Conservation (phyloP, 2,113 vertebrate genomes). For the Varanus salvator region DNA sequence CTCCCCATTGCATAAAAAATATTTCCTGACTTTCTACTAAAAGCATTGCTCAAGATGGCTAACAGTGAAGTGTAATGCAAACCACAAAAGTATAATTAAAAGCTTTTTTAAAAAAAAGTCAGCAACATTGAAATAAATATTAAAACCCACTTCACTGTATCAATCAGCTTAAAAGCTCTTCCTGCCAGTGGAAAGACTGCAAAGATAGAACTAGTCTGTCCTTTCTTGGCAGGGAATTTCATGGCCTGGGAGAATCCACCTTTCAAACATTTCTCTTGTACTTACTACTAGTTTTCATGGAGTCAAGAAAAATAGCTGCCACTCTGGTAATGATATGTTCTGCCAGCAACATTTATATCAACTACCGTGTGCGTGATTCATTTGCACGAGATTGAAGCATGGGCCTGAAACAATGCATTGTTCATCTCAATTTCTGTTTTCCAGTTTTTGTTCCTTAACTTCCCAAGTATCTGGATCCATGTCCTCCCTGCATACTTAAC, state of each 20-base stretch:
- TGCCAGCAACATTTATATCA: neutral
- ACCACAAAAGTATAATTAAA: neutral
- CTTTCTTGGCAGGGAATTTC: neutral
- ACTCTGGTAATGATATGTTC: neutral
- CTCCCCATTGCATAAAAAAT: neutral
- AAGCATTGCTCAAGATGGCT: neutral
- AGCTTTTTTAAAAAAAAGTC: neutral
- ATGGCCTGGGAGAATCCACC: too few species aligned
- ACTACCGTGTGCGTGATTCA: neutral
- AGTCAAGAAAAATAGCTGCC: neutral
- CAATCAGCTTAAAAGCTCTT: neutral
- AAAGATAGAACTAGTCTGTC: neutral
- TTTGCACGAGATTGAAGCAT: neutral
- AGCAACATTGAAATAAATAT: neutral
- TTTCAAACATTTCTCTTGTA: neutral
- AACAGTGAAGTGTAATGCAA: neutral
- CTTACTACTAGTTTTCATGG: neutral
- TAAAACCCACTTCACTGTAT: too few species aligned
- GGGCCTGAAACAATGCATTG: constrained; percentile 21
- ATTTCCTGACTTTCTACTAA: neutral
- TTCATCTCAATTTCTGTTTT: constrained; percentile 56
- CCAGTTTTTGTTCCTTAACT: constrained; percentile 32
- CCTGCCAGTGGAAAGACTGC: neutral
- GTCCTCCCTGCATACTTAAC: constrained; percentile 41
- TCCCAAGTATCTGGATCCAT: neutral